phyloP scores from a whole-genome alignment of 2,113 vertebrate genomes.

The Serilophus lunatus region DNA sequence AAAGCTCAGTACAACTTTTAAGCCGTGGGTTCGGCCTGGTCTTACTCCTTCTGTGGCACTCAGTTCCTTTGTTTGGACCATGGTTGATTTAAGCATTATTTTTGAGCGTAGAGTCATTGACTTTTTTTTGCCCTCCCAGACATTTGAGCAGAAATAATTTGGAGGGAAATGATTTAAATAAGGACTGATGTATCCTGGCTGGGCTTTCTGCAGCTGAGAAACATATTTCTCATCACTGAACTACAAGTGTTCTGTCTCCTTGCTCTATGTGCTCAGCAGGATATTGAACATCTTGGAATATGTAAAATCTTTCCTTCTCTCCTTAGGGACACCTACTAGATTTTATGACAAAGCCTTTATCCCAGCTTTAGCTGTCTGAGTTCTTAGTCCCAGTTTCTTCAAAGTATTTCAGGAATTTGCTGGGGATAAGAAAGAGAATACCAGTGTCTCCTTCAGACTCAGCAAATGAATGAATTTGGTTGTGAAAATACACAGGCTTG shows the following conservation, averaged over 20 bases:
- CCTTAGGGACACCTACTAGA: neutral
- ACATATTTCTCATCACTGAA: neutral
- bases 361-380: neutral
- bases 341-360: neutral
- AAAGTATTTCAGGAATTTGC: slow-evolving; percentile 8
- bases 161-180: neutral
- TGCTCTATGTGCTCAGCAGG: neutral
- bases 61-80: neutral
- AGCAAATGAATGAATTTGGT: neutral
- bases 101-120: neutral
- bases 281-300: neutral
- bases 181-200: slow-evolving; percentile 21
- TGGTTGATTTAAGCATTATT: neutral
- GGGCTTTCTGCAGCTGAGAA: neutral
- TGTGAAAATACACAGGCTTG: accelerated
- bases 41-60: neutral
- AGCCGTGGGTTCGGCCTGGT: neutral
- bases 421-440: neutral
- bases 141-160: neutral
- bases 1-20: neutral
- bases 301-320: neutral
- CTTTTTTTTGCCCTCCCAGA: neutral
- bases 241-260: neutral
- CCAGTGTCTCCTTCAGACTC: neutral
- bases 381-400: neutral